phyloP scores from a whole-genome alignment of 2,113 vertebrate genomes.

The Sinocyclocheilus maitianheensis region DNA sequence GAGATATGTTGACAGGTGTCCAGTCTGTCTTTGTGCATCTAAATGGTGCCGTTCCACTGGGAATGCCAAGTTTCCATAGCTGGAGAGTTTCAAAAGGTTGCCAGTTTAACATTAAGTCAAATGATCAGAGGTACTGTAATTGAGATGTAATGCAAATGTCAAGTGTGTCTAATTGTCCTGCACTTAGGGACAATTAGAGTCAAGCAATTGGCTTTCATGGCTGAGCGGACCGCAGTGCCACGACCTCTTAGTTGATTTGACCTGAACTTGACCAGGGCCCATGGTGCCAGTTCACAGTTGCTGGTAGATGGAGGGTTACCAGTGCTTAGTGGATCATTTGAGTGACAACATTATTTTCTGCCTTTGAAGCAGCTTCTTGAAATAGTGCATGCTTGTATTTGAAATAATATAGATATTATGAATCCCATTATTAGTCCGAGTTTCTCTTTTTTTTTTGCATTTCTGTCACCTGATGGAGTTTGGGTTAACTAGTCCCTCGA shows the following conservation, averaged over 20 bases:
- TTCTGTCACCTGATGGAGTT: too few relatives aligned
- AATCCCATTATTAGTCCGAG: neutral
- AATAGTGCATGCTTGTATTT: neutral
- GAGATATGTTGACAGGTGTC: slow-evolving; percentile 48
- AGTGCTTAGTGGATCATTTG: neutral
- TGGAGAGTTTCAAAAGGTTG: slow-evolving; percentile 45
- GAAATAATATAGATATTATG: neutral
- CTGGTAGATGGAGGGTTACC: slow-evolving; percentile 5
- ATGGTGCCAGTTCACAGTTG: neutral
- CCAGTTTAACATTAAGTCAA: slow-evolving; percentile 36
- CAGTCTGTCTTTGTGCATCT: slow-evolving; percentile 15
- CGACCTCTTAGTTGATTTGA: slow-evolving; percentile 38
- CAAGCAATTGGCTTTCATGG: slow-evolving; percentile 49
- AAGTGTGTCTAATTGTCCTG: slow-evolving; percentile 51
- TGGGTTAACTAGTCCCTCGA: neutral
- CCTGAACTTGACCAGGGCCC: slow-evolving; percentile 41
- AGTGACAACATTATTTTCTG: neutral
- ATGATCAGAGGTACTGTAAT: slow-evolving; percentile 44
- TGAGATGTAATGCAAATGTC: slow-evolving; percentile 49
- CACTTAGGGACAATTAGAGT: slow-evolving; percentile 50
- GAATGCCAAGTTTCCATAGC: slow-evolving; percentile 14
- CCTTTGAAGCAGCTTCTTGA: neutral
- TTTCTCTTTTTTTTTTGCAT: too few relatives aligned
- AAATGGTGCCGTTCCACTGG: slow-evolving; percentile 27
- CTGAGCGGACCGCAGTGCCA: slow-evolving; percentile 22